Base-by-base conservation (phyloP, 2,888 invertebrate species). In the Cheilosia variabilis region DNA sequence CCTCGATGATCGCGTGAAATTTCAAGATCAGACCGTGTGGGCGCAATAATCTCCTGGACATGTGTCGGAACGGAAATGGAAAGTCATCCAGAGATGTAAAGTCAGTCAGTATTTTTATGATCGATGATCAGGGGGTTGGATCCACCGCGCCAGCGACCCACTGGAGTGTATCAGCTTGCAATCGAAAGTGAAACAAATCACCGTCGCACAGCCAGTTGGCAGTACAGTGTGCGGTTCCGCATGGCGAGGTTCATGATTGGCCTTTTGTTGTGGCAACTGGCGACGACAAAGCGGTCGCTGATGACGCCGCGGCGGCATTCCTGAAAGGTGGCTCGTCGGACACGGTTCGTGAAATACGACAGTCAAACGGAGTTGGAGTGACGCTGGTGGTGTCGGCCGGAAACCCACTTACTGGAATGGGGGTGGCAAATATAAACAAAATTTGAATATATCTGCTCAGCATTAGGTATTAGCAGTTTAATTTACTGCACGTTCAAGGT, bases 331-430 rank as follows among this genome's bases (percentile, higher is more conserved):
- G 50, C 55, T 63, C 60, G 31, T 63, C 60, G 31, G 78, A 57
- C 58, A 79, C 31, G 78, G 78, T 79, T 72, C 69, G 69, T 62
- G 60, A 55, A 69, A 27, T 62, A 31, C 47, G 27, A 71, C 41
- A 55, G 55, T 24, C 13, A 47, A 45, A 27, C 19, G 10, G n/a
- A 37, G 57, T 43, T n/a, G 58, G 76, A 69, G 37, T 53, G 60
- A 43, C 34, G 22, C 50, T 55, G 2, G 9, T 37, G 27, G 17
- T 66, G 24, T 13, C 45, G 45, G 31, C 69, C 69, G 69, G 55
- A 69, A 69, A 69, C 15, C 19, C 15, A 43, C 10, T 43, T 43
- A 17, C 43, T 43, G 5, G 31, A 57, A 52, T 52, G 52, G 69
- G 57, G 57, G 45, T 55, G 34, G 22, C 5, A 13, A 68, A 24